A percentile compares a stretch with the other conserved stretches of the same genome.
phyloP scores from a whole-genome alignment of 2,113 vertebrate species.

The Colaptes auratus region DNA sequence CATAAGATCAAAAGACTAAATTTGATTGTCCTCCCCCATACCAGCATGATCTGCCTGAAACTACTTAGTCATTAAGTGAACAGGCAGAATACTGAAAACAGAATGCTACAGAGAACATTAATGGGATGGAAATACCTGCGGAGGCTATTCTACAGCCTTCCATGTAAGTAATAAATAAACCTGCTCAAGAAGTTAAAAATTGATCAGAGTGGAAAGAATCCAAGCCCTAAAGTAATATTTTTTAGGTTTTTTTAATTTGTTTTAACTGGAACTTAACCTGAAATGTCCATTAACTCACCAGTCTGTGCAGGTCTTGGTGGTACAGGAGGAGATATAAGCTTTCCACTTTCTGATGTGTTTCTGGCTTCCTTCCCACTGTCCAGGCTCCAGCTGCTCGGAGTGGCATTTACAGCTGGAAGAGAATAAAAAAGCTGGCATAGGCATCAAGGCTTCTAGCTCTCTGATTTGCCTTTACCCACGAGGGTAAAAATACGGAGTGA shows the following conservation, averaged over 20 bases:
- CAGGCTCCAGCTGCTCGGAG: constrained; percentile 97
- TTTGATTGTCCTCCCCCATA: not conserved
- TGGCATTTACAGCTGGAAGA: constrained; percentile 87
- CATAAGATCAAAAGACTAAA: constrained; percentile 22
- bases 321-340: constrained; percentile 89
- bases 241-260: too few species aligned
- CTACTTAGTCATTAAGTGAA: not conserved
- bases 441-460: not conserved
- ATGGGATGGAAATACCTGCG: not conserved
- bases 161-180: not conserved
- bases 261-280: not conserved
- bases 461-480: not conserved
- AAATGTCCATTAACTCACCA: constrained; percentile 81
- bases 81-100: not conserved
- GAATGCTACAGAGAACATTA: not conserved
- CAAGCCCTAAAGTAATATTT: constrained; percentile 5
- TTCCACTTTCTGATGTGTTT: constrained; percentile 88
- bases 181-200: not conserved
- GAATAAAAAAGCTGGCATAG: constrained; percentile 61
- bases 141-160: constrained; percentile 2
- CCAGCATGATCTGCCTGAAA: not conserved
- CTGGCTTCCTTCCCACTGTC: constrained; percentile 92
- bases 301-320: constrained; percentile 92
- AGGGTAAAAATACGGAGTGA: not conserved
- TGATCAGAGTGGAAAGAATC: constrained; percentile 7